These are phyloP conservation scores for Irena cyanogastra DNA, from an alignment of 2,113 vertebrate genomes.

Conservation along the genomic window DNA sequence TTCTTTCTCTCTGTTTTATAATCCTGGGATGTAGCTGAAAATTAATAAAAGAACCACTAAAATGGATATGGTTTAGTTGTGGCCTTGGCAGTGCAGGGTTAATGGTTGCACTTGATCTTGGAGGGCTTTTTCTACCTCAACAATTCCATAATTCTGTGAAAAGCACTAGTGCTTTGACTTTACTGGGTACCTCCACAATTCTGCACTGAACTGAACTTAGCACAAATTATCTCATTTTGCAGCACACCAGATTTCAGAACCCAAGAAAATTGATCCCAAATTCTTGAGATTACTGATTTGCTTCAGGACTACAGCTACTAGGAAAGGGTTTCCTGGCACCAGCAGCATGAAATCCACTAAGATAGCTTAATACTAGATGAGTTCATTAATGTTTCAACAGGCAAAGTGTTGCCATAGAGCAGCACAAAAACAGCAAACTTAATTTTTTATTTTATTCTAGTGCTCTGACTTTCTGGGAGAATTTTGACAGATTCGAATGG, in stretches of 20 bases:
- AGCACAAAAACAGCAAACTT: not conserved
- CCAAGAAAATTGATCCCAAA: not conserved
- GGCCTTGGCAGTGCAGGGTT: not conserved
- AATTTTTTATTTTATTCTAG: not conserved
- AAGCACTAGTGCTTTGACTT: not conserved
- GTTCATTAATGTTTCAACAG: conserved; percentile 10
- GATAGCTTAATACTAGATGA: not conserved
- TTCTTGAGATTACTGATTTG: not conserved
- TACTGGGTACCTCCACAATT: not conserved
- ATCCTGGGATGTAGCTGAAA: not conserved
- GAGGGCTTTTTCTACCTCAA: not conserved
- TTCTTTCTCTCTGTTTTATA: not conserved
- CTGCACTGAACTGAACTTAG: not conserved
- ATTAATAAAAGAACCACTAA: not conserved
- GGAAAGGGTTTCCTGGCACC: not conserved
- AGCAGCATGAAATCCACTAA: not conserved
- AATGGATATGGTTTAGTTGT: not conserved
- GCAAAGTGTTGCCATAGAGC: not conserved
- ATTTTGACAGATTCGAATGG: not conserved
- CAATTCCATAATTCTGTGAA: not conserved
- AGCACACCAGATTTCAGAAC: not conserved
- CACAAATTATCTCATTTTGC: not conserved
- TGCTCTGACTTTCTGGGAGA: not conserved
- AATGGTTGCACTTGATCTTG: not conserved
- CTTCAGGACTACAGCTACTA: not conserved